Evolutionary conservation across 37 sponge, comb jelly and placozoan genomes (phyloP).

Genomic region (Beroe forskalii): DNA sequence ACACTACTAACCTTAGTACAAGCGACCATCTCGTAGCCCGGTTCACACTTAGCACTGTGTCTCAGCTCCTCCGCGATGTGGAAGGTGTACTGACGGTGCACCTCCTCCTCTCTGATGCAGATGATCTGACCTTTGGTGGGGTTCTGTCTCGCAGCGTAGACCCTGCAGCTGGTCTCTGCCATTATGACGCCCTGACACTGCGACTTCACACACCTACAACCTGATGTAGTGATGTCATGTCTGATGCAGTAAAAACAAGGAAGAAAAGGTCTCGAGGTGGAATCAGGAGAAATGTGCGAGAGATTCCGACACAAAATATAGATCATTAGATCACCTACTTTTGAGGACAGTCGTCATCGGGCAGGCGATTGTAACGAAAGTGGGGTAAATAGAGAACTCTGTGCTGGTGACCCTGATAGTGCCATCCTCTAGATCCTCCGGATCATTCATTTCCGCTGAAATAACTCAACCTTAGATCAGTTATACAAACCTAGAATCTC

Average conservation of each 20-base stretch:
- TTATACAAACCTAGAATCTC: too few species aligned
- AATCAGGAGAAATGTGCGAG: too few species aligned
- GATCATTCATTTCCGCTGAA: background rate
- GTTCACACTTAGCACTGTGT: background rate
- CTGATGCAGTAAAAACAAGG: too few species aligned
- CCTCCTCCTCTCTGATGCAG: background rate
- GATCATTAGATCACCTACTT: background rate
- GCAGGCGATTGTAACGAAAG: background rate
- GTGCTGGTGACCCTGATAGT: background rate
- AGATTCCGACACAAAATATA: background rate
- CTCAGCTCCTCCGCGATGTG: background rate
- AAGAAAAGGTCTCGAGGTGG: too few species aligned
- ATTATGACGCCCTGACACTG: background rate
- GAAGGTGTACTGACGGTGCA: background rate
- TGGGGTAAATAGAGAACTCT: background rate
- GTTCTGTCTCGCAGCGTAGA: constrained; percentile 13
- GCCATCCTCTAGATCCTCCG: constrained; percentile 7
- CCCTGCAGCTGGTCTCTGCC: background rate
- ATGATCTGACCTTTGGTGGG: background rate
- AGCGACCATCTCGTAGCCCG: background rate
- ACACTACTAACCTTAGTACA: background rate
- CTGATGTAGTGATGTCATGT: too few species aligned
- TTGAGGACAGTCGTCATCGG: background rate
- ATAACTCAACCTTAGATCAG: too few species aligned
- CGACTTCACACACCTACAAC: constrained; percentile 3